Conservation (phyloP, 2,113 vertebrate genomes). For the Passer montanus region DNA sequence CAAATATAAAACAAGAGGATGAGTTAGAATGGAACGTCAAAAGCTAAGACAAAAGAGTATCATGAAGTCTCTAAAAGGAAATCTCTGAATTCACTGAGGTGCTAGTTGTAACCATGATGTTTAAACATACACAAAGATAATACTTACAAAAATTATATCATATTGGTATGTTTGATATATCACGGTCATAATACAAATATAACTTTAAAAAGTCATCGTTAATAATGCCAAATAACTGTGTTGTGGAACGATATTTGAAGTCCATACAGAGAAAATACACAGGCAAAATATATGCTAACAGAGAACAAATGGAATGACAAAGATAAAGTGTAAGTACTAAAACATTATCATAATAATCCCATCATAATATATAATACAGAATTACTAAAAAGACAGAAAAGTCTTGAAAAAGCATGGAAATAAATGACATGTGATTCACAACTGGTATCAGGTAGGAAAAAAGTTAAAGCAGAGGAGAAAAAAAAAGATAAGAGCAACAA, state of each 20-base stretch:
- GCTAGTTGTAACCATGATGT: not conserved
- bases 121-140: not conserved
- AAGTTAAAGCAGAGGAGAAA: not conserved
- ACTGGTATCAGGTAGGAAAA: not conserved
- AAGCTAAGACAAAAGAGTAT: not conserved
- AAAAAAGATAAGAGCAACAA: not conserved
- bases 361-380: not conserved
- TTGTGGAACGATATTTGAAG: not conserved
- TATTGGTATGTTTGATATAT: not conserved
- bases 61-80: not conserved
- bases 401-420: not conserved
- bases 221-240: not conserved
- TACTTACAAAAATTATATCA: not conserved
- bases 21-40: not conserved
- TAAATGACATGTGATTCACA: not conserved
- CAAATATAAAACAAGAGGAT: not conserved
- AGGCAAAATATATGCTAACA: not conserved
- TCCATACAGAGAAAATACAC: not conserved
- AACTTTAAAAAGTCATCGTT: not conserved
- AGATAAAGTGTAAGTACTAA: not conserved
- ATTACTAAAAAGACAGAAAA: not conserved
- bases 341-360: conserved; percentile 33
- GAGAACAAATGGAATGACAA: not conserved
- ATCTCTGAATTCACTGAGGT: not conserved
- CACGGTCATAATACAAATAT: not conserved